Percentiles rank a stretch among this genome's conserved stretches.
phyloP scores from a whole-genome alignment of 2,113 vertebrate species.

The Rhineura floridana region DNA sequence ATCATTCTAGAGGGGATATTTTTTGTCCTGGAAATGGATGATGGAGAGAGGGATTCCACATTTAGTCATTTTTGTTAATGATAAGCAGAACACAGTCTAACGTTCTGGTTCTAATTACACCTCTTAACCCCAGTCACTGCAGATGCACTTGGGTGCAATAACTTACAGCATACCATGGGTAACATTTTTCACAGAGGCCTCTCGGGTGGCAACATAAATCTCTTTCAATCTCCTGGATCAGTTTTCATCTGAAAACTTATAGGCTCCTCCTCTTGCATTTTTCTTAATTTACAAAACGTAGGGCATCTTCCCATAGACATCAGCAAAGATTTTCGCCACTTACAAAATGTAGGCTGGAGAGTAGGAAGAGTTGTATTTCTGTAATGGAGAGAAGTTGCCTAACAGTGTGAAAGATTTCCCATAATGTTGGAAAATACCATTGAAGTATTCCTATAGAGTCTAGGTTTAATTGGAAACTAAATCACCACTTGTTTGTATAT shows the following conservation, averaged over 20 bases:
- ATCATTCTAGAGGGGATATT: background rate
- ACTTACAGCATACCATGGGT: slow-evolving; percentile 58
- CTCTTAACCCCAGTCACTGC: slow-evolving; percentile 60
- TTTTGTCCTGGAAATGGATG: slow-evolving; percentile 1
- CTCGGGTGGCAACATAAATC: slow-evolving; percentile 64
- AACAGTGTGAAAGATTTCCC: background rate
- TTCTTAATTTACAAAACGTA: background rate
- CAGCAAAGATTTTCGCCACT: background rate
- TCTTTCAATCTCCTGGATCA: slow-evolving; percentile 50
- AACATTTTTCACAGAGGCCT: slow-evolving; percentile 59
- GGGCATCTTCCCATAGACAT: slow-evolving; percentile 1
- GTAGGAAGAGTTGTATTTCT: background rate
- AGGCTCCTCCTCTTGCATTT: slow-evolving; percentile 24
- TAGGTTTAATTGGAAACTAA: background rate
- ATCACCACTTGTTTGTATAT: background rate
- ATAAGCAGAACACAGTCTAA: slow-evolving; percentile 58
- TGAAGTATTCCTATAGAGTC: background rate
- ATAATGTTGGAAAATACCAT: background rate
- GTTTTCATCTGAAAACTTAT: slow-evolving; percentile 45
- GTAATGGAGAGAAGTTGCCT: background rate
- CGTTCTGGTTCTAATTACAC: slow-evolving; percentile 70
- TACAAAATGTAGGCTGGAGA: background rate
- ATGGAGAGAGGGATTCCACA: slow-evolving; percentile 19
- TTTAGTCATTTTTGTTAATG: slow-evolving; percentile 45
- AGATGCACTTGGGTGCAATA: slow-evolving; percentile 56